These are phyloP conservation scores for Rhagium mordax DNA, from an alignment of 2,888 invertebrate genomes.

Conservation along the genomic window DNA sequence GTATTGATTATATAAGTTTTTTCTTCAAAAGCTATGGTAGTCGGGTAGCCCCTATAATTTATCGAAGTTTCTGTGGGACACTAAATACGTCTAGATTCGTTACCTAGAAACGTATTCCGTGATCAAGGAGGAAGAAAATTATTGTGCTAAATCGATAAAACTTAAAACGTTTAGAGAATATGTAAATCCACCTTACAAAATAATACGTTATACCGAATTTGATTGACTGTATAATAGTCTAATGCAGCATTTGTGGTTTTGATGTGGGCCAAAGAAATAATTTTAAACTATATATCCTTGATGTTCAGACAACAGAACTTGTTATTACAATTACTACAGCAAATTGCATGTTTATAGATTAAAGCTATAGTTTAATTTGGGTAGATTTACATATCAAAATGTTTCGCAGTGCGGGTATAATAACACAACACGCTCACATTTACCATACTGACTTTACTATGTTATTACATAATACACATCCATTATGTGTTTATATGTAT, in stretches of 20 bases:
- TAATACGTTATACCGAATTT: conserved; percentile 46
- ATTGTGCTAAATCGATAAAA: conserved; percentile 43
- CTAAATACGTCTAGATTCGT: conserved; percentile 24
- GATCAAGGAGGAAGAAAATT: conserved; percentile 40
- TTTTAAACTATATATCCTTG: conserved; percentile 32
- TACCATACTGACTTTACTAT: neutral
- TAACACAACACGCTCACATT: too few species aligned
- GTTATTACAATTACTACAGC: conserved; percentile 38
- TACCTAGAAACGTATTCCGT: conserved; percentile 45
- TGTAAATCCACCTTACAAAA: conserved; percentile 45
- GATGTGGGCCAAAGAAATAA: conserved; percentile 21
- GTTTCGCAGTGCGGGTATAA: conserved; percentile 35
- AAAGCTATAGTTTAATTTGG: conserved; percentile 36
- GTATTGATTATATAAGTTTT: too few species aligned
- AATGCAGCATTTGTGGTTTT: conserved; percentile 33
- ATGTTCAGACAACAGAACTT: conserved; percentile 34
- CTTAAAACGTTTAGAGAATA: conserved; percentile 35
- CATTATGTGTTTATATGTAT: neutral
- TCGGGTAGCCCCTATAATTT: neutral
- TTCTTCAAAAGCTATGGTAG: neutral
- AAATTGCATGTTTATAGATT: conserved; percentile 44
- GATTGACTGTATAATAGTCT: conserved; percentile 49
- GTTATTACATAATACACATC: conserved; percentile 14
- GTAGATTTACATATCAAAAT: conserved; percentile 44
- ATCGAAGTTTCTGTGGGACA: neutral